Conservation (phyloP, 2,797 vertebrate species). For the Leptoclinus maculatus region DNA sequence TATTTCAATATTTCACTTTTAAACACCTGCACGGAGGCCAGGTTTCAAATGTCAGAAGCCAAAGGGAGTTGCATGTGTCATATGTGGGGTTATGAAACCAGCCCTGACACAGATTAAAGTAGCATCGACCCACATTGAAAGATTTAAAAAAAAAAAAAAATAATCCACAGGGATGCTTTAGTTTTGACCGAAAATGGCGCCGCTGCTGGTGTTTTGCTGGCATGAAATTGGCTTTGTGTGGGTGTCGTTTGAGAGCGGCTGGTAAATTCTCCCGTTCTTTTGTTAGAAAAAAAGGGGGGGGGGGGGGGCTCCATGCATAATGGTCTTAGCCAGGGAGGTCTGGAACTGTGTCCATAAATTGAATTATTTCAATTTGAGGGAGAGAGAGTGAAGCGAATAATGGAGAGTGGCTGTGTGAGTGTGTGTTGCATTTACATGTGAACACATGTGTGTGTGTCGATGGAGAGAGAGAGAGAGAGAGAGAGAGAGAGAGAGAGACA, state of each 20-base stretch:
- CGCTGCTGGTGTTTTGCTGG: slow-evolving; percentile 78
- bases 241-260: slow-evolving; percentile 85
- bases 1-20: background rate
- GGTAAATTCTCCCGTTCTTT: slow-evolving; percentile 86
- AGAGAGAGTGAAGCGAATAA: slow-evolving; percentile 77
- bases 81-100: slow-evolving; percentile 49
- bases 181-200: slow-evolving; percentile 76
- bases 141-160: slow-evolving; percentile 29
- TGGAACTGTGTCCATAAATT: slow-evolving; percentile 83
- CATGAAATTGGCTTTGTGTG: slow-evolving; percentile 87
- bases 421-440: slow-evolving; percentile 78
- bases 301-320: slow-evolving; percentile 79
- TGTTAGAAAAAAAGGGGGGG: slow-evolving; percentile 59
- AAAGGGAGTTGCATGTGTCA: slow-evolving; percentile 16
- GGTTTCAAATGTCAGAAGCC: slow-evolving; percentile 7
- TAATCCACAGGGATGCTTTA: slow-evolving; percentile 54
- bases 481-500: too few species aligned
- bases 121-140: slow-evolving; percentile 57
- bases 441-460: slow-evolving; percentile 75
- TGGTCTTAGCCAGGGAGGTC: slow-evolving; percentile 82
- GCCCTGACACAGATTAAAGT: slow-evolving; percentile 75
- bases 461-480: slow-evolving; percentile 54
- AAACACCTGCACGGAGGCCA: slow-evolving; percentile 9
- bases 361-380: slow-evolving; percentile 85
- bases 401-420: slow-evolving; percentile 69